A percentile compares a stretch with the other conserved stretches of the same genome.
Conservation (phyloP, 2,797 vertebrate genomes). For the Darevskia nairensis region DNA sequence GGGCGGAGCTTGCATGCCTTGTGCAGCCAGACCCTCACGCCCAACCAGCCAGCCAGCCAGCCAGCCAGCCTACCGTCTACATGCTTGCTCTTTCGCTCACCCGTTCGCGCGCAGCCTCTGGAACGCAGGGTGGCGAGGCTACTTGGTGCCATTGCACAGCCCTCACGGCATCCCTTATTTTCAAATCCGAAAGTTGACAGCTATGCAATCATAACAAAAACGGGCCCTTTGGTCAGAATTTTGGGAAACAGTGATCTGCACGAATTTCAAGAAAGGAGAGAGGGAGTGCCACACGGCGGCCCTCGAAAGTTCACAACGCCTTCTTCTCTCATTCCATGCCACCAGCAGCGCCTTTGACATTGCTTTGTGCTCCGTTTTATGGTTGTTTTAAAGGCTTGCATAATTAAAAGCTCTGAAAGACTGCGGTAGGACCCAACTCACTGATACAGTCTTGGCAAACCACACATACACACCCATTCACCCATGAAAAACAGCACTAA, state of each 20-base stretch:
- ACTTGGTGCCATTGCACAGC: too few species aligned
- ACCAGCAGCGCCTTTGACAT: conserved; percentile 3
- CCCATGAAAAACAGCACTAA: background rate
- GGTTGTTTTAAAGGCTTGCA: conserved; percentile 17
- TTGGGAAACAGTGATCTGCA: background rate
- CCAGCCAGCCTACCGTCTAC: too few species aligned
- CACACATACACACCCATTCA: background rate
- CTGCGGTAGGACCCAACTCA: background rate
- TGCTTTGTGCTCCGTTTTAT: conserved; percentile 33
- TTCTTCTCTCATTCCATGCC: background rate
- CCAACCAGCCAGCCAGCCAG: too few species aligned
- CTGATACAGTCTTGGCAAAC: background rate
- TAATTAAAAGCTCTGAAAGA: conserved; percentile 30
- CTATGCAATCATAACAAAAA: too few species aligned
- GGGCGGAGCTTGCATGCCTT: too few species aligned
- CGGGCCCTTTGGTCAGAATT: background rate
- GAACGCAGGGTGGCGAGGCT: too few species aligned
- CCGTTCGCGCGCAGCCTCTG: too few species aligned
- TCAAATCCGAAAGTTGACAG: too few species aligned
- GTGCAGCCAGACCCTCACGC: too few species aligned
- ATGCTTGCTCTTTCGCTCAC: too few species aligned
- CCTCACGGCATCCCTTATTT: too few species aligned
- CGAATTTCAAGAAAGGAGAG: background rate
- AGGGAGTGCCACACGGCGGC: background rate
- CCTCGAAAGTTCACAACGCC: background rate